A percentile compares a stretch with the other conserved stretches of the same genome.
These are phyloP conservation scores for Miltochrista miniata DNA, from an alignment of 2,888 invertebrate species.

Conservation along the genomic window DNA sequence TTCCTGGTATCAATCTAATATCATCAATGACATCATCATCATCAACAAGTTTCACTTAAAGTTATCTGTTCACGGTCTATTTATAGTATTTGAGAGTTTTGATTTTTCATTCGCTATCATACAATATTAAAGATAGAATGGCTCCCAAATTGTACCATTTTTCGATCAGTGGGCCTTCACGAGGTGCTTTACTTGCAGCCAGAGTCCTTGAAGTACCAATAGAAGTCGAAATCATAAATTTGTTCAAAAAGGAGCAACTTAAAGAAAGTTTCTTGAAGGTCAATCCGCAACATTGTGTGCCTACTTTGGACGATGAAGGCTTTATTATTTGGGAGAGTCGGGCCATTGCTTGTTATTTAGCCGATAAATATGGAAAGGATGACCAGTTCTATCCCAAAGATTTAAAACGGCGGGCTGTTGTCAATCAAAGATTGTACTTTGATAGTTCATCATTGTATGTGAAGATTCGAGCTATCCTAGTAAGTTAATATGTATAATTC, in stretches of 20 bases:
- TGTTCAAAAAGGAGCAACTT: conserved; percentile 84
- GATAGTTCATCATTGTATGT: conserved; percentile 85
- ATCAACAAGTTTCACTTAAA: too few relatives aligned
- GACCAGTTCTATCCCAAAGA: conserved; percentile 85
- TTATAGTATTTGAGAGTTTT: too few relatives aligned
- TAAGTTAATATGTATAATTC: conserved; percentile 52
- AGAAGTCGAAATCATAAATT: conserved; percentile 77
- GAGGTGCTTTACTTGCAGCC: conserved; percentile 84
- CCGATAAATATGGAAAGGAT: conserved; percentile 84
- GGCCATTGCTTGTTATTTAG: conserved; percentile 86
- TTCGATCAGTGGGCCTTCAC: conserved; percentile 84
- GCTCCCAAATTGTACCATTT: conserved; percentile 83
- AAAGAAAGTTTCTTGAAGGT: conserved; percentile 82
- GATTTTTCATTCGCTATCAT: too few relatives aligned
- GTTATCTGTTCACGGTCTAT: too few relatives aligned
- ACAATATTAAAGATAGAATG: too few relatives aligned
- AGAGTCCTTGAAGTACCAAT: conserved; percentile 81
- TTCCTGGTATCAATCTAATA: too few relatives aligned
- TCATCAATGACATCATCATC: too few relatives aligned
- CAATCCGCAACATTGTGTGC: conserved; percentile 87
- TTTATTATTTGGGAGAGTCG: conserved; percentile 87
- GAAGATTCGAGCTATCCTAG: conserved; percentile 85
- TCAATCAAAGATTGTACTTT: conserved; percentile 86
- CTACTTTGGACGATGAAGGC: conserved; percentile 87
- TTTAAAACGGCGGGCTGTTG: conserved; percentile 78